These are phyloP conservation scores for Mastomys natalensis DNA, from an alignment of 2,113 vertebrate genomes.

Conservation along the genomic window DNA sequence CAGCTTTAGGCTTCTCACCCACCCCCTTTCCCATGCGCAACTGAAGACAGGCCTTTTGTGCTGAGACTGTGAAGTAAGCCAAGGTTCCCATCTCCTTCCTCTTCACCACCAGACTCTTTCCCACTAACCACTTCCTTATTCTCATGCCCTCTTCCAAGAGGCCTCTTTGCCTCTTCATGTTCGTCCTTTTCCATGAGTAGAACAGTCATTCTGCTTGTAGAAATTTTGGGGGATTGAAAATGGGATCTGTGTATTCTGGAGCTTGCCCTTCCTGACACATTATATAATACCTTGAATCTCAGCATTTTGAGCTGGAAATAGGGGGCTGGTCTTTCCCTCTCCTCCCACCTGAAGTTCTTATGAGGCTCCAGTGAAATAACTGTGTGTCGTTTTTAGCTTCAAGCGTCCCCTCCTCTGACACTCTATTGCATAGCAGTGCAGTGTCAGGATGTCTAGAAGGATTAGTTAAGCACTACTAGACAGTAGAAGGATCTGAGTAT, in stretches of 20 bases:
- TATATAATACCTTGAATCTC: background rate
- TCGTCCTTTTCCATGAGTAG: background rate
- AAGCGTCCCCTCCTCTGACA: background rate
- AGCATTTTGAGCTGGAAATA: background rate
- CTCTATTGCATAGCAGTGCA: background rate
- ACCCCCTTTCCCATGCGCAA: background rate
- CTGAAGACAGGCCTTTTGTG: background rate
- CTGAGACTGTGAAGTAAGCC: background rate
- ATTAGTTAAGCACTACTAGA: background rate
- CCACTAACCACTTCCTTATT: background rate
- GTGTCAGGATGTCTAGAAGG: background rate
- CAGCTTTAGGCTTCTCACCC: background rate
- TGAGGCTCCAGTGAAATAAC: background rate
- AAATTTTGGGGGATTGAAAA: background rate
- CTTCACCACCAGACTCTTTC: background rate
- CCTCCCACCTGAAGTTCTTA: background rate
- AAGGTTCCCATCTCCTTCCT: background rate
- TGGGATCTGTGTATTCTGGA: background rate
- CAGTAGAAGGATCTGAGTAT: background rate
- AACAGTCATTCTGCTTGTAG: background rate
- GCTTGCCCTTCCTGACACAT: background rate
- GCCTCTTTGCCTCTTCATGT: background rate
- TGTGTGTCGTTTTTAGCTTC: background rate
- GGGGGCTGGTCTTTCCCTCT: background rate
- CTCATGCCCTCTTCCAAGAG: background rate